Evolutionary conservation across 2,797 vertebrate species (phyloP), one percentile per base, ranked within the genome.

Genomic region (Siniperca obscura): DNA sequence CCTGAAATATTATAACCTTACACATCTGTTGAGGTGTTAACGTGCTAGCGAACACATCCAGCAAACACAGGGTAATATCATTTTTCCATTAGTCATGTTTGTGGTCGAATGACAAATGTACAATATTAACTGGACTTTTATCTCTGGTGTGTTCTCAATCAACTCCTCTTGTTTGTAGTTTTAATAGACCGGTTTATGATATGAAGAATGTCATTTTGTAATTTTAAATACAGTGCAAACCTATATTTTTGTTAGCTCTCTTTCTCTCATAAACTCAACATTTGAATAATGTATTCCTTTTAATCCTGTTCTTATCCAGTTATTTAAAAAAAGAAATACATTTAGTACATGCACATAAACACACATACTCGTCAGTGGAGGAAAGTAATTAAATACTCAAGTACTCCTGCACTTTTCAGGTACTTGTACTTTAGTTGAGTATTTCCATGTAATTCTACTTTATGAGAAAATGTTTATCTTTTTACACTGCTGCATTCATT

Each of bases 301-400:
- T 17, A 27, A 40, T 27, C 7, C 7, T 56, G 21, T 64, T 70
- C 9, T 27, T 40, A 57, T 57, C 8, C 40, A 27, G 10, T 48
- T 48, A n/a, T 57, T 22, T 30, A 34, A 62, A 38, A 30, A 56
- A 34, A 36, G 4, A 42, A 55, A 44, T 46, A 17, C 38, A 34
- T 50, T 34, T 4, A 68, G 46, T 19, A 34, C 0, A 2, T 34
- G 3, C 40, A 30, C 16, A 48, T 30, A 27, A 44, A 48, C 60
- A 65, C 2, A n/a, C 7, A 60, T 11, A 56, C 2, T 56, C 2
- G 0, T 64, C 1, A 22, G 5, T 64, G 38, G 17, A 14, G 12
- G 21, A 68, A 74, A 40, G 10, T 42, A 55, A 65, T 11, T 22
- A 21, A 75, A 44, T 48, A 34, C 16, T 67, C 30, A 67, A 65